Percentiles rank a stretch among this genome's conserved stretches.
Conservation (phyloP, 2,113 vertebrate species). For the Heterotis niloticus region DNA sequence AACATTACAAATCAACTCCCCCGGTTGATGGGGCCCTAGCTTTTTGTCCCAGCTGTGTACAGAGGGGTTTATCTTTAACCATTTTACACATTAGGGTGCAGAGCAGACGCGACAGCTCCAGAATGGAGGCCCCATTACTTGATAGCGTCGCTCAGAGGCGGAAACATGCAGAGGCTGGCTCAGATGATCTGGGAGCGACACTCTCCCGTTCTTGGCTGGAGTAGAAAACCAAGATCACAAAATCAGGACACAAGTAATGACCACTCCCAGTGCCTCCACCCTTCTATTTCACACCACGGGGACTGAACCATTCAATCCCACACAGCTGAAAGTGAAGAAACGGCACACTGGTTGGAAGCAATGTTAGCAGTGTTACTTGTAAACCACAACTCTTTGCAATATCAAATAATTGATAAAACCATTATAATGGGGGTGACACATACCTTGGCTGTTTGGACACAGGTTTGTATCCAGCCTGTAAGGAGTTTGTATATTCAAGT, state of each 20-base stretch:
- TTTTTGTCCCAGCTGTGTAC: slow-evolving; percentile 32
- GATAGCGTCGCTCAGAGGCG: slow-evolving; percentile 20
- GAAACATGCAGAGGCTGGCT: not conserved
- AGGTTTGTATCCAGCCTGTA: too few species aligned
- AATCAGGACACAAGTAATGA: too few species aligned
- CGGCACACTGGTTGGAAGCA: too few species aligned
- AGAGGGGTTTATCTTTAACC: slow-evolving; percentile 53
- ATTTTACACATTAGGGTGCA: slow-evolving; percentile 42
- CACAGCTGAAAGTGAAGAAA: too few species aligned
- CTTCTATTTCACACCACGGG: too few species aligned
- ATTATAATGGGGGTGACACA: too few species aligned
- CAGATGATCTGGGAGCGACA: not conserved
- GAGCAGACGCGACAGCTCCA: slow-evolving; percentile 43
- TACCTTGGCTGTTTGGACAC: too few species aligned
- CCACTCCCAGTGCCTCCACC: too few species aligned
- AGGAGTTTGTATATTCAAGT: too few species aligned
- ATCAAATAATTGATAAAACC: slow-evolving; percentile 16
- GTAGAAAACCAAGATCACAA: not conserved
- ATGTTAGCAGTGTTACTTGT: too few species aligned
- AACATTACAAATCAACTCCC: slow-evolving; percentile 20
- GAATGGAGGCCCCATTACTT: slow-evolving; percentile 43
- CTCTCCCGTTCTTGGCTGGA: not conserved
- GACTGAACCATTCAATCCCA: too few species aligned
- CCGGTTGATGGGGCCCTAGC: not conserved
- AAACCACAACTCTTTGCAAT: too few species aligned